phyloP scores from a whole-genome alignment of 2,888 invertebrate species.

The Biston stratarius region DNA sequence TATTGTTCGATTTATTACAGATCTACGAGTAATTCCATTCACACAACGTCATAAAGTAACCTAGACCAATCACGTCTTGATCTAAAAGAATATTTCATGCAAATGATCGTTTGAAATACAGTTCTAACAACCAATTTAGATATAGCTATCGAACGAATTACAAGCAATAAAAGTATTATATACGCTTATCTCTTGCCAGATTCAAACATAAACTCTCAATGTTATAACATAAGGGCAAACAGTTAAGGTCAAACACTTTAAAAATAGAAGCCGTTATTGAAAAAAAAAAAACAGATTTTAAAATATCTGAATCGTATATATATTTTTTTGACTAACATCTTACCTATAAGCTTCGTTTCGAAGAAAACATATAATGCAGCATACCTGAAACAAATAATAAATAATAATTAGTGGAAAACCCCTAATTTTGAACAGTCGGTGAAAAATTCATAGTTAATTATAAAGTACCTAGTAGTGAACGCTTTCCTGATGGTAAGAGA shows the following conservation, averaged over 20 bases:
- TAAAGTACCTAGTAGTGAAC: no score
- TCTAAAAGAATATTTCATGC: constrained; percentile 14
- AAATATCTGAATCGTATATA: no score
- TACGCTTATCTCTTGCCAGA: neutral
- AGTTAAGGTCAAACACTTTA: neutral
- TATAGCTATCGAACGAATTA: neutral
- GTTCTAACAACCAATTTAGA: constrained; percentile 10
- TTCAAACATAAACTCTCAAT: neutral
- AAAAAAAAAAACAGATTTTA: no score
- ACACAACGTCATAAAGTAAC: constrained; percentile 7
- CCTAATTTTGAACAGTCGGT: no score
- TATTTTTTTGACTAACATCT: no score
- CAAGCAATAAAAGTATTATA: constrained; percentile 6
- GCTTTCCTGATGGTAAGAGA: no score
- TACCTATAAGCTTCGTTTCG: neutral
- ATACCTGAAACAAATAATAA: no score
- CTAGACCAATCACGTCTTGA: constrained; percentile 13
- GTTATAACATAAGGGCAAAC: neutral
- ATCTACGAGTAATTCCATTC: constrained; percentile 1
- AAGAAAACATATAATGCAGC: no score
- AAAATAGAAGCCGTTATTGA: no score
- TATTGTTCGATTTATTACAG: neutral
- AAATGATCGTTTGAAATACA: constrained; percentile 2
- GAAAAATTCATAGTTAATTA: no score
- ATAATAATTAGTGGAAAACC: no score